These are phyloP conservation scores for Clangula hyemalis DNA, from an alignment of 2,797 vertebrate genomes.

Conservation along the genomic window DNA sequence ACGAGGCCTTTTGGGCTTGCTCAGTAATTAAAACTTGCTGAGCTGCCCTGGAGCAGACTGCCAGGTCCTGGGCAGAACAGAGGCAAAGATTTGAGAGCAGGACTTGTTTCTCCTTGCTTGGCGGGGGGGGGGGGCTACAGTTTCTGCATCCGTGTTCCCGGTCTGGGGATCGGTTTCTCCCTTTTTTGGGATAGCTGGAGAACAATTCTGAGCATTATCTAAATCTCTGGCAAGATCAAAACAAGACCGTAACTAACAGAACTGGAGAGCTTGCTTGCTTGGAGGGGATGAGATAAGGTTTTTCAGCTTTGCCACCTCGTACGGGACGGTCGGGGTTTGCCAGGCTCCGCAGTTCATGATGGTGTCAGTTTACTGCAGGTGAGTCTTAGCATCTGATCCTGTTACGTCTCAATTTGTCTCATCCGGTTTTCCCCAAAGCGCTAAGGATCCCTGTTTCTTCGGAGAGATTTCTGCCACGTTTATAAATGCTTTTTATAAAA, in stretches of 20 bases:
- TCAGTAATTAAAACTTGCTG: background rate
- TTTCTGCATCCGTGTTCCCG: background rate
- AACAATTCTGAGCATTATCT: background rate
- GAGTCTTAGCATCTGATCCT: background rate
- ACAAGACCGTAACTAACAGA: background rate
- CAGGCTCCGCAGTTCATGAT: fast-evolving
- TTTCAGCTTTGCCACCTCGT: background rate
- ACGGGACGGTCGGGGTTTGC: background rate
- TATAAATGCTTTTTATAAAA: background rate
- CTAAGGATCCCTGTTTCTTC: fast-evolving
- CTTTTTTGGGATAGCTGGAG: constrained; percentile 39
- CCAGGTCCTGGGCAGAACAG: background rate
- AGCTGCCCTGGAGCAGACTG: background rate
- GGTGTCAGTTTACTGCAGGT: fast-evolving
- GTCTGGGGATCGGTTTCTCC: background rate
- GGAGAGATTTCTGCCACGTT: background rate
- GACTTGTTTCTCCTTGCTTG: fast-evolving
- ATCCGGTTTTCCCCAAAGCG: background rate
- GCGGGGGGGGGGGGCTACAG: background rate
- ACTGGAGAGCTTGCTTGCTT: background rate
- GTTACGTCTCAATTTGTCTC: background rate
- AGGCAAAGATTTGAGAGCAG: fast-evolving
- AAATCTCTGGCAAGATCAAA: background rate
- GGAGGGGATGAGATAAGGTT: background rate
- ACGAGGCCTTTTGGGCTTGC: background rate